These are phyloP conservation scores for Epirrita christyi DNA, from an alignment of 2,888 invertebrate species.

Conservation along the genomic window DNA sequence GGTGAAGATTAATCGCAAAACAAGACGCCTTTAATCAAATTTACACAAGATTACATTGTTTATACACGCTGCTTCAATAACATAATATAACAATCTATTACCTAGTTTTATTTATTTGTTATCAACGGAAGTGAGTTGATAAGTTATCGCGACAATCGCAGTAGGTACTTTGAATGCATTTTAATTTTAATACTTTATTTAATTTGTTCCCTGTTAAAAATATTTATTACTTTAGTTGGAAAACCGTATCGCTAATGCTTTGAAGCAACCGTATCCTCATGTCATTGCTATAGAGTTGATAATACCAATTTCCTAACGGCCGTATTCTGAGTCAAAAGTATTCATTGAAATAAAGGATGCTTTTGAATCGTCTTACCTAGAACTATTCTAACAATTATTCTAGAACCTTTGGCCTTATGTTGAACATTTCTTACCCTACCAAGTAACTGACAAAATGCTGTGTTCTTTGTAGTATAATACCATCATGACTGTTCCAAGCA, in stretches of 20 bases:
- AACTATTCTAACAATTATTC: no score
- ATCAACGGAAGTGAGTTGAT: constrained; percentile 29
- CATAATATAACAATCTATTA: constrained; percentile 11
- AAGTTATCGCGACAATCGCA: constrained; percentile 29
- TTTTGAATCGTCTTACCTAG: no score
- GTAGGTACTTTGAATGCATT: constrained; percentile 17
- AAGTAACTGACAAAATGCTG: no score
- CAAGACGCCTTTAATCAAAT: no score
- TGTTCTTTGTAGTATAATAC: no score
- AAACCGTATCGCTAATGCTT: constrained; percentile 25
- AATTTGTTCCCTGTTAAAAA: constrained; percentile 28
- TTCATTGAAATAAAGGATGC: no score
- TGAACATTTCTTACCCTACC: no score
- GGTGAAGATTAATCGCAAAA: no score
- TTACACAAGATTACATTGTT: no score
- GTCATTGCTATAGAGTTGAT: constrained; percentile 18
- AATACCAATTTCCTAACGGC: constrained; percentile 3
- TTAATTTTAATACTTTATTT: constrained; percentile 20
- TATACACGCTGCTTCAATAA: background rate
- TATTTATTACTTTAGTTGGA: constrained; percentile 25
- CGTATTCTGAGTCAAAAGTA: no score
- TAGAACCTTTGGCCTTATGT: no score
- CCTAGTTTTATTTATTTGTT: constrained; percentile 17
- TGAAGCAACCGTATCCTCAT: constrained; percentile 25
- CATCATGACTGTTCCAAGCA: no score